Evolutionary conservation across 2,888 invertebrate species (phyloP).

Genomic region (Sminthurinus aureus): DNA sequence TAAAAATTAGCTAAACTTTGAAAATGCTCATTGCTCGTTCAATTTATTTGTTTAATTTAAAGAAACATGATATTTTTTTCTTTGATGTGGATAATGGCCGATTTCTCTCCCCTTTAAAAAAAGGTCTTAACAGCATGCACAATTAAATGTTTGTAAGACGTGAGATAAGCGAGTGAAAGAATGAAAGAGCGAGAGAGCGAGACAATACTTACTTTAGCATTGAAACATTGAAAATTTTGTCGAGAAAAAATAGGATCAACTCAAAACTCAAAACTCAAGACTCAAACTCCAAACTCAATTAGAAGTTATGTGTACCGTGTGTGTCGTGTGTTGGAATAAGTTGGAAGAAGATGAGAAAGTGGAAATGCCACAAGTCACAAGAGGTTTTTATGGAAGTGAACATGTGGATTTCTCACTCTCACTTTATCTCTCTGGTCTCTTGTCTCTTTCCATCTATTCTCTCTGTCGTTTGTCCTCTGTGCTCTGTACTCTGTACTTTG

Average conservation of each 20-base stretch:
- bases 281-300: not conserved
- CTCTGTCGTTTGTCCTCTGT: not conserved
- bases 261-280: no score
- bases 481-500: no score
- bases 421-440: no score
- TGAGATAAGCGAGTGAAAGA: no score
- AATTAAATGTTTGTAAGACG: not conserved
- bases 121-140: not conserved
- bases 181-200: no score
- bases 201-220: no score
- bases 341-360: not conserved
- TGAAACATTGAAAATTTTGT: not conserved
- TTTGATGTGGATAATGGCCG: not conserved
- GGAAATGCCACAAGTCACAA: not conserved
- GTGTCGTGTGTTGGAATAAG: not conserved
- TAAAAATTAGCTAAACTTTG: no score
- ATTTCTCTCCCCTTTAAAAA: no score
- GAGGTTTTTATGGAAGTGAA: not conserved
- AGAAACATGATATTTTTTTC: not conserved
- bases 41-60: not conserved
- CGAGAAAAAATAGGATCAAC: no score
- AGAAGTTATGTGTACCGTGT: not conserved
- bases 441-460: no score
- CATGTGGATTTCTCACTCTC: not conserved
- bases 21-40: not conserved